phyloP scores from a whole-genome alignment of 2,888 invertebrate genomes.

The Melipona beecheii region DNA sequence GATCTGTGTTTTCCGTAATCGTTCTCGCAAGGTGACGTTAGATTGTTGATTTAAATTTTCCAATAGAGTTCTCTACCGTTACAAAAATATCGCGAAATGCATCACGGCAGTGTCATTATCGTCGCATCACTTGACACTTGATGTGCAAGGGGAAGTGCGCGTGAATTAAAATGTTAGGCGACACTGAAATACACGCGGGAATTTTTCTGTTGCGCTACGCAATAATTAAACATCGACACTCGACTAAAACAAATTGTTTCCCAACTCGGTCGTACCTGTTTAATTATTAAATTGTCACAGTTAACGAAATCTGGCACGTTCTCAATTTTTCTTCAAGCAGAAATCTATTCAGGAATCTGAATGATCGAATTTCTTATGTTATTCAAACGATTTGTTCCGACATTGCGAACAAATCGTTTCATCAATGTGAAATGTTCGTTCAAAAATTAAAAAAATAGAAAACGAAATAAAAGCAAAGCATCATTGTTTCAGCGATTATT shows the following conservation, averaged over 20 bases:
- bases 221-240: neutral
- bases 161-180: slow-evolving; percentile 29
- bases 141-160: slow-evolving; percentile 29
- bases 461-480: neutral
- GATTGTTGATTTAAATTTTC: neutral
- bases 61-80: neutral
- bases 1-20: slow-evolving; percentile 15
- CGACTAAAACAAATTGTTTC: neutral
- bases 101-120: slow-evolving; percentile 17
- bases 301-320: neutral
- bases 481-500: neutral
- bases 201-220: neutral
- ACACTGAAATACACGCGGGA: slow-evolving; percentile 7
- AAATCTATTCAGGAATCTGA: neutral
- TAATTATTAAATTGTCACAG: neutral
- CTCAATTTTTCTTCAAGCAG: neutral
- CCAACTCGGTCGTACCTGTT: too few species aligned
- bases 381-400: neutral
- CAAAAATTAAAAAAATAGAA: neutral
- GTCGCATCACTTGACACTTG: slow-evolving; percentile 25
- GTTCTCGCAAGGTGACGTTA: neutral
- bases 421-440: neutral
- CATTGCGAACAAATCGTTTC: neutral
- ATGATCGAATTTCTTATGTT: neutral
- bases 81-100: slow-evolving; percentile 28